A percentile compares a stretch with the other conserved stretches of the same genome.
These are phyloP conservation scores for Calyptomena viridis DNA, from an alignment of 2,113 vertebrate genomes.

Conservation along the genomic window DNA sequence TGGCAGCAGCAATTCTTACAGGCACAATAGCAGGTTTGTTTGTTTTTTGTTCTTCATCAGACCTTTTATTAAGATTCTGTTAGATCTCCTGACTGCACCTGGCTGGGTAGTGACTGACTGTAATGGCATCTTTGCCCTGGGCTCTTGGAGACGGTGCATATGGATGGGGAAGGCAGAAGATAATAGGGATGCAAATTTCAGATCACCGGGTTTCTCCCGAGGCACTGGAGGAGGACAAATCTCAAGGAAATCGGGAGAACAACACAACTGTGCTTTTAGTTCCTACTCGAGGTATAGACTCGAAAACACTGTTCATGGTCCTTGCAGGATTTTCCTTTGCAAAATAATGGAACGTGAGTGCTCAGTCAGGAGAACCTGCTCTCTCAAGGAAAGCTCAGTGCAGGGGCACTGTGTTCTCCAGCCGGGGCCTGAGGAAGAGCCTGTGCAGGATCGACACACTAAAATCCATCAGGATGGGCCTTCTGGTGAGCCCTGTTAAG, in stretches of 20 bases:
- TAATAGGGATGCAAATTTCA: constrained; percentile 53
- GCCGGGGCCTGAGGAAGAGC: background rate
- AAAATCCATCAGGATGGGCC: background rate
- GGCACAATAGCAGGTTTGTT: constrained; percentile 52
- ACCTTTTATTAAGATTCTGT: constrained; percentile 63
- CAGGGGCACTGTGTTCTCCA: background rate
- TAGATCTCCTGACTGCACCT: constrained; percentile 54
- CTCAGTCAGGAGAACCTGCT: background rate
- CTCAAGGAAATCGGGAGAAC: background rate
- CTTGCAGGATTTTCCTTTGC: background rate
- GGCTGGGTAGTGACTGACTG: constrained; percentile 35
- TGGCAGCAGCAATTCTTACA: constrained; percentile 53
- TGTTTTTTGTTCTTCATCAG: constrained; percentile 60
- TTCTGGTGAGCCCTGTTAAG: background rate
- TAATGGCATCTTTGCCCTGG: constrained; percentile 56
- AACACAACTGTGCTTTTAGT: background rate
- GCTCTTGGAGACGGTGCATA: background rate
- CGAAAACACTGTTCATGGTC: background rate
- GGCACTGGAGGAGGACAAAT: background rate
- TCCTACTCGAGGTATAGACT: background rate
- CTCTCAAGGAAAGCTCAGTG: background rate
- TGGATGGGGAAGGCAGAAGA: constrained; percentile 34
- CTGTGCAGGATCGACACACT: background rate
- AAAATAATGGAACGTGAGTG: fast-evolving
- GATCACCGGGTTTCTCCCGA: background rate